Conservation (phyloP, 2,113 vertebrate genomes). For the Columbina picui region DNA sequence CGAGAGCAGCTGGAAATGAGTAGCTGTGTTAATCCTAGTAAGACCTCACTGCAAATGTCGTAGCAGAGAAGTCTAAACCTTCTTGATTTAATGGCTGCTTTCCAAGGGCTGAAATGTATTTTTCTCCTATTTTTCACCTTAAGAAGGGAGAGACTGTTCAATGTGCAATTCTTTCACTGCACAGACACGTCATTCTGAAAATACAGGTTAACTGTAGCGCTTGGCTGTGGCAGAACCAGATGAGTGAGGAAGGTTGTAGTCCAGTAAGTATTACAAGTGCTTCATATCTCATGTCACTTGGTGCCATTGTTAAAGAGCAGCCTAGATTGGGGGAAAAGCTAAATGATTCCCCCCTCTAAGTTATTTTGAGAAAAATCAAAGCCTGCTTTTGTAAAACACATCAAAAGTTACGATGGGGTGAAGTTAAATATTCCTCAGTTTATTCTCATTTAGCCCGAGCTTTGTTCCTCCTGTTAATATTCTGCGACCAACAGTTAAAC, state of each 20-base stretch:
- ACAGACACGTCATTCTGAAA: not conserved
- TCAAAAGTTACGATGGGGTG: not conserved
- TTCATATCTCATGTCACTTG: not conserved
- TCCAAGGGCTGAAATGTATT: not conserved
- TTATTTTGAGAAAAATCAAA: not conserved
- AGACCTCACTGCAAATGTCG: not conserved
- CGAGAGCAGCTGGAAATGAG: not conserved
- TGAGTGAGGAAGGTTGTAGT: not conserved
- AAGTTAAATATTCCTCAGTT: not conserved
- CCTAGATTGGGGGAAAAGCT: not conserved
- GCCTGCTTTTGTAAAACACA: accelerated
- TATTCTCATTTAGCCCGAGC: not conserved
- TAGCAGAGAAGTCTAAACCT: not conserved
- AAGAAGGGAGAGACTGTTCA: not conserved
- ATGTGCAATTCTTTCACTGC: accelerated
- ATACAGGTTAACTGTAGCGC: not conserved
- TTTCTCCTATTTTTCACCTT: not conserved
- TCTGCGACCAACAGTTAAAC: not conserved
- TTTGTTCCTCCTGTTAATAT: not conserved
- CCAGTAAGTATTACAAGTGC: not conserved
- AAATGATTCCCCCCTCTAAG: not conserved
- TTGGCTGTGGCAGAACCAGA: not conserved
- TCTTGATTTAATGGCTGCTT: not conserved
- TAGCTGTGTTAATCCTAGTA: not conserved
- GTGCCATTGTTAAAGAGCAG: not conserved